Evolutionary conservation across 2,888 invertebrate genomes (phyloP).

Genomic region (Rotaria macrura): DNA sequence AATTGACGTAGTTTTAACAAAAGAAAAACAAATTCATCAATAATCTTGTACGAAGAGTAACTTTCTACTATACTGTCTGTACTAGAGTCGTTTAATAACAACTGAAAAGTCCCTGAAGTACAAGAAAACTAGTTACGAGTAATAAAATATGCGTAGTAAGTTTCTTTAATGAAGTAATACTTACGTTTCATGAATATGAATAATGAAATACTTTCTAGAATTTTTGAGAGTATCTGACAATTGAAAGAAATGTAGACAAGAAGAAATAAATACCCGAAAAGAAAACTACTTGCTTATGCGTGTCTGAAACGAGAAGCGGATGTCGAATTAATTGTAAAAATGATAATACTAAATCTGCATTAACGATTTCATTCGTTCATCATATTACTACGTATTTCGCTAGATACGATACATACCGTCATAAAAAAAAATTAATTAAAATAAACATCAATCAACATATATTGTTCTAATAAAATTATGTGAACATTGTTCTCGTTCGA

Average conservation of each 20-base stretch:
- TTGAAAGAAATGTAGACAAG: not conserved
- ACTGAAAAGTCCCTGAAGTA: not conserved
- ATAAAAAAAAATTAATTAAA: not conserved
- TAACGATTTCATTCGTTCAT: not conserved
- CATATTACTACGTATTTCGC: not conserved
- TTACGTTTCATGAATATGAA: not conserved
- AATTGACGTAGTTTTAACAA: no score
- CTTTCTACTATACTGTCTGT: not conserved
- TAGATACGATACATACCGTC: not conserved
- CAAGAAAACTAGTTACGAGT: not conserved
- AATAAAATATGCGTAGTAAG: not conserved
- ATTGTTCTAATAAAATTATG: no score
- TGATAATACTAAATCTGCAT: not conserved
- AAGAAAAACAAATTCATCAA: no score
- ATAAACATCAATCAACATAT: no score
- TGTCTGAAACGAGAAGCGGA: not conserved
- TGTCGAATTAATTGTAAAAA: not conserved
- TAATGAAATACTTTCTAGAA: not conserved
- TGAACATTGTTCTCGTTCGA: no score
- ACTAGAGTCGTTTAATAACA: not conserved
- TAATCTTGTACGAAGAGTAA: not conserved
- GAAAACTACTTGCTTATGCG: not conserved
- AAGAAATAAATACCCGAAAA: no score
- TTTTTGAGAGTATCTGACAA: not conserved
- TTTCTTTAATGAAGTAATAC: not conserved